Evolutionary conservation across 2,888 invertebrate species (phyloP).

Genomic region (Allolobophora icterica): DNA sequence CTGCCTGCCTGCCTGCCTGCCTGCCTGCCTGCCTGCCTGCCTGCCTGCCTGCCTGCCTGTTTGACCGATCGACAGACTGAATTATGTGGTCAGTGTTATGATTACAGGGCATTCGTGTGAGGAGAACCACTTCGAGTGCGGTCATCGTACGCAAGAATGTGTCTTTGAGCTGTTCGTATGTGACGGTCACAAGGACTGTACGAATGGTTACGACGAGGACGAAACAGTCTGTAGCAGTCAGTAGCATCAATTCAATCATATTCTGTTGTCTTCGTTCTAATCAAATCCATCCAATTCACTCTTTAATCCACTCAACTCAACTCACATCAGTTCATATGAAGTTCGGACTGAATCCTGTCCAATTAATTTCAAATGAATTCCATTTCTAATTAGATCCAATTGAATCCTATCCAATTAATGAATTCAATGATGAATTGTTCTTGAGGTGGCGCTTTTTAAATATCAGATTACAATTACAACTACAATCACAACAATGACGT

Average conservation of each 20-base stretch:
- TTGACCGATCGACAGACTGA: background rate
- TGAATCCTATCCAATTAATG: too few relatives aligned
- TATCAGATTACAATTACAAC: too few relatives aligned
- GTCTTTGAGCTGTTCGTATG: slow-evolving; percentile 7
- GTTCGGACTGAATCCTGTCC: too few relatives aligned
- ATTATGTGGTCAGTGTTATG: background rate
- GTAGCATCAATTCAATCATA: background rate
- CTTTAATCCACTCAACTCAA: too few relatives aligned
- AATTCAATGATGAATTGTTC: too few relatives aligned
- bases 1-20: background rate
- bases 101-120: background rate
- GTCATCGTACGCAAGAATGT: background rate
- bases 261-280: too few relatives aligned
- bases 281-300: too few relatives aligned
- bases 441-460: too few relatives aligned
- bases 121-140: slow-evolving; percentile 9
- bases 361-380: too few relatives aligned
- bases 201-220: slow-evolving; percentile 30
- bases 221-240: slow-evolving; percentile 15
- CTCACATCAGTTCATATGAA: too few relatives aligned
- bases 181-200: slow-evolving; percentile 31
- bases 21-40: background rate
- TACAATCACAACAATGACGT: too few relatives aligned
- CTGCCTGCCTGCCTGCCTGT: background rate
- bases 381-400: too few relatives aligned